Percentiles rank a stretch among this genome's conserved stretches.
These are phyloP conservation scores for Lamellibrachia satsuma DNA, from an alignment of 2,888 invertebrate species.

Conservation along the genomic window DNA sequence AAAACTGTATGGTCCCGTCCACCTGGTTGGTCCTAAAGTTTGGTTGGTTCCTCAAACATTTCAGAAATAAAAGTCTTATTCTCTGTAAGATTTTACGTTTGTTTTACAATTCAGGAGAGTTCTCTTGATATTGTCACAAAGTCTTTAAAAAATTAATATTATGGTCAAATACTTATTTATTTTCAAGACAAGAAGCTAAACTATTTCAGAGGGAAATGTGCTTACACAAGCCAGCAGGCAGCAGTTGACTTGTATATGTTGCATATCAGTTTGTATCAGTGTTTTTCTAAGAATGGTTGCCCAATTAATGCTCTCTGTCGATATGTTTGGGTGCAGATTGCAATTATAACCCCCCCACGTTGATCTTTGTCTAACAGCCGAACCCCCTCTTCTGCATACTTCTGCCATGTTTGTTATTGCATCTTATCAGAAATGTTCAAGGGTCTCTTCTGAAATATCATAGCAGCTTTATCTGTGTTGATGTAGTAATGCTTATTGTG, in stretches of 20 bases:
- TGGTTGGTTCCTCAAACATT: too few relatives aligned
- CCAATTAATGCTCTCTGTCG: neutral
- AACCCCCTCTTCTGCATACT: neutral
- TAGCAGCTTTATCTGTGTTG: neutral
- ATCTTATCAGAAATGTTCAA: slow-evolving; percentile 12
- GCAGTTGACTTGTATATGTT: neutral
- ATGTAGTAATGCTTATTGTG: neutral
- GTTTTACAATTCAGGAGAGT: neutral
- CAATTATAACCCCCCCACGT: neutral
- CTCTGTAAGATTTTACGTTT: neutral
- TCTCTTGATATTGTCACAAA: neutral
- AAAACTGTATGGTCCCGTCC: neutral
- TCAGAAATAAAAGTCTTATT: too few relatives aligned
- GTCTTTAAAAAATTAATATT: neutral
- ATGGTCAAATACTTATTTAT: neutral
- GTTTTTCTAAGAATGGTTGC: neutral
- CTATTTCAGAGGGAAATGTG: neutral
- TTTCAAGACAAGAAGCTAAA: too few relatives aligned
- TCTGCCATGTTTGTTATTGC: neutral
- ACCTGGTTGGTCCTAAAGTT: too few relatives aligned
- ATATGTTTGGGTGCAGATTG: neutral
- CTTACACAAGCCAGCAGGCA: neutral
- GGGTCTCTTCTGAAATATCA: neutral
- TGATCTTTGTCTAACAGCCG: neutral
- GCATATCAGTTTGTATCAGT: neutral